Conservation (phyloP, 92 coral and sea anemone genomes). For the Parazoanthus swiftii region DNA sequence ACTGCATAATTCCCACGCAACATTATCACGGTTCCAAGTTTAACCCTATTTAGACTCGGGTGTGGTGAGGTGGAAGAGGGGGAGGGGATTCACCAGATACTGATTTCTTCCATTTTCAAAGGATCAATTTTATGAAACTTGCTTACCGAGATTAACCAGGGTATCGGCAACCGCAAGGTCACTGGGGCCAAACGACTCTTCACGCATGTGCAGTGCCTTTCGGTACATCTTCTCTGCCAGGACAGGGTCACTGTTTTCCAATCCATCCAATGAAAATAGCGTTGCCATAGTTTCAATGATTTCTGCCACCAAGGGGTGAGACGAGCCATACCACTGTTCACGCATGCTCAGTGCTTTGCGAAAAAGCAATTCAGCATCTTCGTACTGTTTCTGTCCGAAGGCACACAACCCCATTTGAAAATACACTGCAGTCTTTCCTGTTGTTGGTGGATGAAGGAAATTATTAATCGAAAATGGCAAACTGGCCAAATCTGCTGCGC, state of each 20-base stretch:
- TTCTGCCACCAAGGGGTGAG: slow-evolving; percentile 88
- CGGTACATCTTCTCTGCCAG: slow-evolving; percentile 80
- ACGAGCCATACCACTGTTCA: slow-evolving; percentile 84
- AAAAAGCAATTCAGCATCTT: slow-evolving; percentile 71
- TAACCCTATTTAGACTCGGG: too few relatives aligned
- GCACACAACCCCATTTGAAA: slow-evolving; percentile 83
- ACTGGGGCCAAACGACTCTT: slow-evolving; percentile 71
- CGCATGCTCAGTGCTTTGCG: slow-evolving; percentile 77
- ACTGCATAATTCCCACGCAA: too few relatives aligned
- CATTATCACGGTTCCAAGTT: too few relatives aligned
- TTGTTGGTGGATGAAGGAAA: not conserved
- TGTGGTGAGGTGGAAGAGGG: too few relatives aligned
- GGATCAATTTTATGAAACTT: not conserved
- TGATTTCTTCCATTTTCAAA: not conserved
- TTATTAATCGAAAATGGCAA: not conserved
- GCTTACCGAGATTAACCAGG: slow-evolving; percentile 83
- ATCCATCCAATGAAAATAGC: slow-evolving; percentile 60
- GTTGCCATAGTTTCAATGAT: slow-evolving; percentile 85
- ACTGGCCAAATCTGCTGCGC: too few relatives aligned
- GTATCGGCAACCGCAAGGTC: slow-evolving; percentile 90
- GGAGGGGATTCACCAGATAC: not conserved
- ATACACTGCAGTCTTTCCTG: slow-evolving; percentile 59
- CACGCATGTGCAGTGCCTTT: slow-evolving; percentile 84
- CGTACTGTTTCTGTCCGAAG: slow-evolving; percentile 64
- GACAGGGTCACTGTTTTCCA: slow-evolving; percentile 60